Evolutionary conservation across 2,888 invertebrate genomes (phyloP), one percentile per base, ranked within the genome.

Genomic region (Ptychoptera contaminata): DNA sequence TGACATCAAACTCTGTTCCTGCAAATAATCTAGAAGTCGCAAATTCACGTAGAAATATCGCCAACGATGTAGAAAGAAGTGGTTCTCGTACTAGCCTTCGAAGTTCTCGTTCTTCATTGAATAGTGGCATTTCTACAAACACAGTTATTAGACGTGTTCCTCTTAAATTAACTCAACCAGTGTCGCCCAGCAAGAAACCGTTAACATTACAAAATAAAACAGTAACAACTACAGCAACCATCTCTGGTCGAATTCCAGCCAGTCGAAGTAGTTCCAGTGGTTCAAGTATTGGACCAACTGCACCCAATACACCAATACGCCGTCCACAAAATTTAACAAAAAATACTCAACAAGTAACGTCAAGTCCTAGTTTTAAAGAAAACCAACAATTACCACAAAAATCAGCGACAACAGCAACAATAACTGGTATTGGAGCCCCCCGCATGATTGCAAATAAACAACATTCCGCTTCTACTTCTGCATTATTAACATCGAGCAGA

Each of bases 21-120:
- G 3, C 23, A 5, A 23, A 23, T 7, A 23, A 7, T 23, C 7
- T 23, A 7, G 23, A 23, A 23, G 23, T 7, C 7, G 23, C 23
- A 23, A 23, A 23, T 23, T 23, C 23, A 3, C 23, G 23, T 23
- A 23, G 7, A 9, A 40, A 40, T 34, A 32, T 31, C 3, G 11
- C 16, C 16, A 42, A 42, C 16, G 34, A 76, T 51, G 82, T 84
- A 0, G 83, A 85, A 55, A 70, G 84, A 35, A 85, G 83, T 6
- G 76, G 79, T 12, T 87, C 87, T 0, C 69, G 84, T 35, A 80
- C 83, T 37, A 86, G 86, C 44, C 66, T 88, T 12, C 73, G 84
- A 16, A 86, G 87, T 56, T 88, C 88, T 0, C 70, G 84, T 29
- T 86, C 85, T 55, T 88, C 87, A 1, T 66, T 88, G 43, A 86